Evolutionary conservation across 2,888 invertebrate species (phyloP), one percentile per base, ranked within the genome.

Genomic region (Tineola bisselliella): DNA sequence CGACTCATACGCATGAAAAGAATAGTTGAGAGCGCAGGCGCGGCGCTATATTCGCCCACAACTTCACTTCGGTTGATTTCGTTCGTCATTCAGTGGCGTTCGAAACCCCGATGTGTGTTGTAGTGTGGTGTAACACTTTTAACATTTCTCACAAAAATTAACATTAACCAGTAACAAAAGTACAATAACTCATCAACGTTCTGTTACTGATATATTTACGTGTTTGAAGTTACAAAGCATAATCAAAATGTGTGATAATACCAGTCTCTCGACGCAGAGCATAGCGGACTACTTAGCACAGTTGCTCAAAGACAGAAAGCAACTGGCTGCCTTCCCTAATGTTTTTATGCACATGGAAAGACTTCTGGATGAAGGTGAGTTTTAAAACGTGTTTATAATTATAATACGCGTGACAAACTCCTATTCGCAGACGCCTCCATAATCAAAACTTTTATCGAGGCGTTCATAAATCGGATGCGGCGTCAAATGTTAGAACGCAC

Each of bases 241-340:
- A 80, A 74, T 78, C 81, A 87, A 79, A 80, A 88, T 88, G 88
- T 87, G 87, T 84, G 88, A 88, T 80, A 84, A 79, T 81, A 87
- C 77, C 80, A 86, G 77, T 84, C 90, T 92, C 75, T 94, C 93
- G 84, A 96, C 96, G 88, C 96, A 96, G 88, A 96, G 96, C 90
- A 95, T 96, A 90, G 97, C 99, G 89, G 99, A 99, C 90, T 99
- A 99, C 91, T 92, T 99, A 91, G 98, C 99, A 84, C 99, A 99
- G 90, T 92, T 99, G 90, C 92, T 99, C 84, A 99, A 99, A 92
- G 99, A 99, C 92, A 96, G 98, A 91, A 99, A 99, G 91, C 98
- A 99, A 91, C 92, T 99, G 86, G 97, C 97, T 79, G 98, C 98
- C 81, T 98, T 99, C 90, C 99, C 99, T 73, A 98, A 98, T 91